These are phyloP conservation scores for Sula dactylatra DNA, from an alignment of 2,113 vertebrate species.

Conservation along the genomic window DNA sequence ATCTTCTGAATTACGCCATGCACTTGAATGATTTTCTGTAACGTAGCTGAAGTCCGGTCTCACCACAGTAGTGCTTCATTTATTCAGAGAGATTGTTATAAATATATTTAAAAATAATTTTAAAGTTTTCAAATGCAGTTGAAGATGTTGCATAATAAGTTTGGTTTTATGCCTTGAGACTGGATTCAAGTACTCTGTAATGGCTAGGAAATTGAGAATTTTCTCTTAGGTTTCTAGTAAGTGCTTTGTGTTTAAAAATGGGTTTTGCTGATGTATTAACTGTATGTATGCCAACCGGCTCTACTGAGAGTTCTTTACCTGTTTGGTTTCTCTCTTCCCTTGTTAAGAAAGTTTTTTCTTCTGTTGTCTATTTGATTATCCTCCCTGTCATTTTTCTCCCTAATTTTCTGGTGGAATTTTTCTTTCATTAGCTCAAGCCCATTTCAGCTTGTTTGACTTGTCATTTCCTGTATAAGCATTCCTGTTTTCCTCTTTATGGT, in stretches of 20 bases:
- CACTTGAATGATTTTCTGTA: neutral
- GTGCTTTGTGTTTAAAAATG: neutral
- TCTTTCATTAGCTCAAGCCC: constrained; percentile 11
- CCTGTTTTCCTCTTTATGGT: neutral
- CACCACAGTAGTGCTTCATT: neutral
- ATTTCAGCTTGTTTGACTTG: neutral
- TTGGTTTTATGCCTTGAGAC: neutral
- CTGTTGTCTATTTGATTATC: neutral
- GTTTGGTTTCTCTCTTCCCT: neutral
- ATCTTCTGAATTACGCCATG: neutral
- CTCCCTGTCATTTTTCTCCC: constrained; percentile 13
- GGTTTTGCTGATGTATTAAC: neutral
- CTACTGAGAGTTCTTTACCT: neutral
- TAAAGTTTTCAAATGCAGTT: neutral
- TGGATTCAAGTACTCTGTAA: neutral
- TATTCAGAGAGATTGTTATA: neutral
- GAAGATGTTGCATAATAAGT: neutral
- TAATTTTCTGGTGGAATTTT: constrained; percentile 23
- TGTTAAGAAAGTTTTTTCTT: neutral
- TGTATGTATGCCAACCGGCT: neutral
- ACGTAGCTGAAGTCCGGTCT: neutral
- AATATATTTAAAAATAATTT: neutral
- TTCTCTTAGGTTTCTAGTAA: neutral
- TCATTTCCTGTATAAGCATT: constrained; percentile 24
- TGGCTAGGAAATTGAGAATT: neutral